Conservation (phyloP, 1,140 invertebrate genomes). For the Drosophila nannoptera region DNA sequence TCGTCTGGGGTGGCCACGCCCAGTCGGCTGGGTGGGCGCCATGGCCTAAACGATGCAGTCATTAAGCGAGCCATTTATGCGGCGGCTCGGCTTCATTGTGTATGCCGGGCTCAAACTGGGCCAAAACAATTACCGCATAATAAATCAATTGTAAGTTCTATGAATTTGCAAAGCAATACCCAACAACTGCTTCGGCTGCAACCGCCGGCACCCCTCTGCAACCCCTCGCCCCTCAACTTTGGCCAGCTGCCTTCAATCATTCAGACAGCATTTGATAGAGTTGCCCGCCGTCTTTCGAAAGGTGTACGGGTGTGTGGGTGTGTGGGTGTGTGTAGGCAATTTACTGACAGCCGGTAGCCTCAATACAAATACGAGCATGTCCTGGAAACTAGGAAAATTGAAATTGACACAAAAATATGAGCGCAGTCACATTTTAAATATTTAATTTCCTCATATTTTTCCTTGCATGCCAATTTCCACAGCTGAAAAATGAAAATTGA, state of each 20-base stretch:
- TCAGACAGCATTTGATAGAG: conserved; percentile 37
- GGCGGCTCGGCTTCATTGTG: conserved; percentile 44
- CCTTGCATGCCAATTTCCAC: conserved; percentile 26
- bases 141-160: conserved; percentile 69
- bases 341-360: conserved; percentile 72
- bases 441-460: conserved; percentile 53
- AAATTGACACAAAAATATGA: conserved; percentile 65
- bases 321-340: conserved; percentile 50
- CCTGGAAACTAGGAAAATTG: conserved; percentile 39
- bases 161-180: conserved; percentile 48
- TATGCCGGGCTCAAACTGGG: conserved; percentile 64
- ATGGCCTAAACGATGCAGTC: conserved; percentile 31
- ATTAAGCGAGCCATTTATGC: conserved; percentile 45
- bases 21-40: neutral
- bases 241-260: conserved; percentile 46
- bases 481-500: conserved; percentile 12
- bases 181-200: too few relatives aligned
- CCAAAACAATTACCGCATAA: conserved; percentile 74
- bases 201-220: neutral
- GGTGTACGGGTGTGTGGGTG: conserved; percentile 1
- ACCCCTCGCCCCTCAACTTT: conserved; percentile 2
- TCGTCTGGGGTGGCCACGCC: conserved; percentile 22
- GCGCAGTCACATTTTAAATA: conserved; percentile 59
- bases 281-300: conserved; percentile 19
- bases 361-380: conserved; percentile 46